Base-by-base conservation (phyloP, 2,888 invertebrate species). In the Deilephila elpenor region DNA sequence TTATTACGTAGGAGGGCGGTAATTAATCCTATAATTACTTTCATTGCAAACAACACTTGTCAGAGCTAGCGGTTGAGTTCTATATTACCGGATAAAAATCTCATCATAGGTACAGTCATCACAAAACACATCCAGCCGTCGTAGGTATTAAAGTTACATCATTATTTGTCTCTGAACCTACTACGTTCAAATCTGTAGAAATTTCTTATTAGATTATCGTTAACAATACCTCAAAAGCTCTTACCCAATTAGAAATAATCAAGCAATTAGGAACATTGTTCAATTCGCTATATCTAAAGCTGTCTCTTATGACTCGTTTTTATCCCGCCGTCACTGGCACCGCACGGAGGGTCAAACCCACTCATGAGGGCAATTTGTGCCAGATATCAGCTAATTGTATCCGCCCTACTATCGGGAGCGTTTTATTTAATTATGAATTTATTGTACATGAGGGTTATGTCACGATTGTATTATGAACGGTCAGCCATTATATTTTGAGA, bases 331-430 rank as follows among this genome's bases (percentile, higher is more conserved):
- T 67, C 25, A 67, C 17, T 51, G 17, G 7, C 11, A 25, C 44
- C 67, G 51, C 67, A 67, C 67, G 25, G 44, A 51, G 67, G 51
- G 67, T 51, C 67, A 25, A 67, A 67, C 51, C 25, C 67, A 72
- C 74, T 81, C 83, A 85, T 85, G 83, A 78, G 84, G 84, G 85
- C 83, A 83, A 85, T 85, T 83, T 81, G 79, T 73, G 75, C 80
- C 78, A 79, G 82, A 84, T 83, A 80, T 79, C 73, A 76, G 78
- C 78, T 80, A 82, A 83, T 82, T 82, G 78, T 60, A 73, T 70
- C 79, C 79, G 80, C 79, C 79, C 67, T 44, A 70, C 74, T 71
- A 20, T n/a, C 60, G 53, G 60, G 73, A 29, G 53, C 29, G 70
- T 29, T 70, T 70, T 53, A 70, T 70, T 59, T 60, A 51, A 59